A percentile compares a stretch with the other conserved stretches of the same genome.
phyloP scores from a whole-genome alignment of 1,140 invertebrate genomes.

The Drosophila ficusphila region DNA sequence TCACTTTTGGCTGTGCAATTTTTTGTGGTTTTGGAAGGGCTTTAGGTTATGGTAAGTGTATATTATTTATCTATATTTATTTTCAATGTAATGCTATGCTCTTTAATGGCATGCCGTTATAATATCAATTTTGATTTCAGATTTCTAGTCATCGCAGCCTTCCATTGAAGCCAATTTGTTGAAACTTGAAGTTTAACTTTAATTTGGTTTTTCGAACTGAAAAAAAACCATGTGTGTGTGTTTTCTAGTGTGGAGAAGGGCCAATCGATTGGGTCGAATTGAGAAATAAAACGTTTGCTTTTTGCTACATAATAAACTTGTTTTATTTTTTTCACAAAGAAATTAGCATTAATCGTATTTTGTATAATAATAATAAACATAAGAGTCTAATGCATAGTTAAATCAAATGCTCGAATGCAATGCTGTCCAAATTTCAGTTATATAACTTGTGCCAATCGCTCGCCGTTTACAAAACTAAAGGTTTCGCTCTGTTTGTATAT shows the following conservation, averaged over 20 bases:
- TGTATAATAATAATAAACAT: constrained; percentile 74
- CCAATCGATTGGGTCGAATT: constrained; percentile 41
- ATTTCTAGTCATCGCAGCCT: constrained; percentile 77
- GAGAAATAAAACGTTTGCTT: constrained; percentile 54
- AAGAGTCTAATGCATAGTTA: constrained; percentile 74
- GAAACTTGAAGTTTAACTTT: constrained; percentile 49
- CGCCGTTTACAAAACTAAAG: constrained; percentile 72
- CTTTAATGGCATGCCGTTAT: constrained; percentile 61
- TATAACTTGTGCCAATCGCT: constrained; percentile 74
- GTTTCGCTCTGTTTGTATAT: constrained; percentile 28
- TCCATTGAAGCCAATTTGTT: constrained; percentile 77
- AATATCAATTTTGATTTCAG: constrained; percentile 79
- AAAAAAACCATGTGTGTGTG: constrained; percentile 6
- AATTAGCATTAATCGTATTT: constrained; percentile 77
- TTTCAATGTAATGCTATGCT: constrained; percentile 49
- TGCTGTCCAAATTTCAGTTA: constrained; percentile 56
- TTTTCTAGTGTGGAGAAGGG: background rate
- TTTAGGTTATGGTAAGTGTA: constrained; percentile 47
- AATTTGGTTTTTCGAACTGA: background rate
- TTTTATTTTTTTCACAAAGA: constrained; percentile 77
- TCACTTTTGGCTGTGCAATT: constrained; percentile 42
- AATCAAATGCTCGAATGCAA: constrained; percentile 80
- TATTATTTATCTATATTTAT: constrained; percentile 48
- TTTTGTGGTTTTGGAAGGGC: constrained; percentile 47
- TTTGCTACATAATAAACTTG: constrained; percentile 79